Evolutionary conservation across 2,888 invertebrate genomes (phyloP).

Genomic region (Leptopilina myrica): DNA sequence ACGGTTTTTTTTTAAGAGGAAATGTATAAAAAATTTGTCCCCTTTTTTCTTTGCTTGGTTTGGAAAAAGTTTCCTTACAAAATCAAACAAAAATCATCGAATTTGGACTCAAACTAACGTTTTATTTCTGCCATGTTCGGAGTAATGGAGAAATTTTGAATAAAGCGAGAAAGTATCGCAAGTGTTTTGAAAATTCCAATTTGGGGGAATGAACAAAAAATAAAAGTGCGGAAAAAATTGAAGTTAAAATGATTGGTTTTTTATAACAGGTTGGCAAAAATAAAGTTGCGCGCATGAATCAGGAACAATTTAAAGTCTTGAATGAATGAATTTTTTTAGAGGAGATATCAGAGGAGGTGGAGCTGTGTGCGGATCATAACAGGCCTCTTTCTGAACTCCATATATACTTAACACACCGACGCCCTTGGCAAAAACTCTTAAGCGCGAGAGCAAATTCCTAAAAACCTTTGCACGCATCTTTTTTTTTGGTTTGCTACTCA

Average conservation of each 20-base stretch:
- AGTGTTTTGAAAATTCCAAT: too few relatives aligned
- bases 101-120: too few relatives aligned
- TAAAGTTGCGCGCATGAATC: conserved; percentile 2
- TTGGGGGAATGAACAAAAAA: too few relatives aligned
- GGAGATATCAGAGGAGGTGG: conserved; percentile 29
- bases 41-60: too few relatives aligned
- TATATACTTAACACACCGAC: conserved; percentile 37
- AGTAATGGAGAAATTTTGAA: too few relatives aligned
- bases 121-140: too few relatives aligned
- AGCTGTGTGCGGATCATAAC: conserved; percentile 1
- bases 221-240: too few relatives aligned
- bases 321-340: conserved; percentile 28
- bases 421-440: conserved; percentile 35
- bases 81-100: too few relatives aligned
- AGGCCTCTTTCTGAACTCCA: conserved; percentile 29
- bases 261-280: not conserved
- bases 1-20: too few relatives aligned
- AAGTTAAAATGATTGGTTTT: not conserved
- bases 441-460: conserved; percentile 17
- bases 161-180: too few relatives aligned
- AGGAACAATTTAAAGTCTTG: conserved; percentile 28
- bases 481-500: conserved; percentile 8
- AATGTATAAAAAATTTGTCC: too few relatives aligned
- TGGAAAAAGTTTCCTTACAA: too few relatives aligned
- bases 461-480: not conserved